Percentiles rank a stretch among this genome's conserved stretches.
These are phyloP conservation scores for Plectropomus leopardus DNA, from an alignment of 2,113 vertebrate species.

Conservation along the genomic window DNA sequence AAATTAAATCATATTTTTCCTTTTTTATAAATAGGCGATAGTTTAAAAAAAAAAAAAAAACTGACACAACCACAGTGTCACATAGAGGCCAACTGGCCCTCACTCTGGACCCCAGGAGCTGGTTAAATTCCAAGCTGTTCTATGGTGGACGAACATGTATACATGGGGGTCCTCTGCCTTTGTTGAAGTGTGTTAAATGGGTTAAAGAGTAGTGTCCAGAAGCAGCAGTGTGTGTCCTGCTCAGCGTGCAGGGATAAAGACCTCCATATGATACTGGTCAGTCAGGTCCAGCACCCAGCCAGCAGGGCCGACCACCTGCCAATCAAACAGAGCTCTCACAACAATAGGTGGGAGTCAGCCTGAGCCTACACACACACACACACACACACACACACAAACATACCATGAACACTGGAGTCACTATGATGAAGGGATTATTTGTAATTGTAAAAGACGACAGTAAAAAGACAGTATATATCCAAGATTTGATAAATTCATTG, in stretches of 20 bases:
- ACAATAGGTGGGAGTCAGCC: conserved; percentile 62
- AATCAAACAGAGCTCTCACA: conserved; percentile 55
- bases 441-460: too few relatives aligned
- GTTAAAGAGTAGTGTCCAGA: conserved; percentile 60
- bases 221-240: conserved; percentile 72
- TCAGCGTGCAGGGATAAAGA: conserved; percentile 60
- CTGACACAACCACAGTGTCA: neutral
- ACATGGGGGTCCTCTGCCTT: conserved; percentile 54
- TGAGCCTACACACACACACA: conserved; percentile 25
- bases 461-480: neutral
- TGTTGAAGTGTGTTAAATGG: conserved; percentile 63
- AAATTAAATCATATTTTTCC: neutral
- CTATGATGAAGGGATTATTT: neutral
- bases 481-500: neutral
- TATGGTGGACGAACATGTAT: conserved; percentile 40
- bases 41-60: conserved; percentile 4
- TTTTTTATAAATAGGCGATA: neutral
- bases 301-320: conserved; percentile 66
- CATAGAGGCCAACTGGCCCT: neutral
- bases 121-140: conserved; percentile 42
- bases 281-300: conserved; percentile 46
- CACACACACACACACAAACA: conserved; percentile 15
- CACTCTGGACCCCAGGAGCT: conserved; percentile 16
- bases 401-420: neutral
- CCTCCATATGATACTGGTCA: conserved; percentile 70